These are phyloP conservation scores for Meiosimyza decipiens DNA, from an alignment of 2,888 invertebrate genomes.

Conservation along the genomic window DNA sequence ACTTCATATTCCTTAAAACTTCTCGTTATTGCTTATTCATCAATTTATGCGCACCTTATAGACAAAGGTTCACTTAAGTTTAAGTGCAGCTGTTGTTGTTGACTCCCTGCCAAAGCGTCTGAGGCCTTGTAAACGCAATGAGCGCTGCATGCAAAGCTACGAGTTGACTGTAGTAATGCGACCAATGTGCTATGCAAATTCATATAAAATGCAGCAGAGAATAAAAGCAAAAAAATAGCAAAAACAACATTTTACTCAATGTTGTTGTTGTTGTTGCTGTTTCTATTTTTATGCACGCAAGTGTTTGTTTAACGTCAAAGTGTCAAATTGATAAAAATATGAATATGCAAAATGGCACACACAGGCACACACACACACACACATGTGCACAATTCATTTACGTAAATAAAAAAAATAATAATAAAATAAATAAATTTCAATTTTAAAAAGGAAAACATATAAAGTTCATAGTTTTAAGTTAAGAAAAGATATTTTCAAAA, in stretches of 20 bases:
- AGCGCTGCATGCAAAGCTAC: too few species aligned
- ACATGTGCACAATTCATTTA: background rate
- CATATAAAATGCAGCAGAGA: conserved; percentile 9
- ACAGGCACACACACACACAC: background rate
- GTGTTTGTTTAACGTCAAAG: conserved; percentile 23
- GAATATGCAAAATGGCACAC: background rate
- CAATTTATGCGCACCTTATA: too few species aligned
- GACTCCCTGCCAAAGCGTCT: too few species aligned
- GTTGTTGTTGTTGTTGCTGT: background rate
- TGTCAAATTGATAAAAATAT: conserved; percentile 23
- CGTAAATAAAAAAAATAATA: background rate
- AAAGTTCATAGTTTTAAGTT: too few species aligned
- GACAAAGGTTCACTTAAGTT: too few species aligned
- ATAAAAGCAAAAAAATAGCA: background rate
- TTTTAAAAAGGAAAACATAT: too few species aligned
- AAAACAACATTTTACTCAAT: background rate
- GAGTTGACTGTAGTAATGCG: too few species aligned
- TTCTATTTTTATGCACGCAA: conserved; percentile 3
- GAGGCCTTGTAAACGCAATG: too few species aligned
- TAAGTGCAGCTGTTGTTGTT: too few species aligned
- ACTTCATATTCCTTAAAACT: too few species aligned
- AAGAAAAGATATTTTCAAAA: too few species aligned
- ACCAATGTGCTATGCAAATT: conserved; percentile 4
- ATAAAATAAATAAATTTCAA: conserved; percentile 1
- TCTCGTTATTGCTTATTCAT: too few species aligned